Evolutionary conservation across 1,140 invertebrate species (phyloP), one percentile per base, ranked within the genome.

Genomic region (Lethrus apterus): DNA sequence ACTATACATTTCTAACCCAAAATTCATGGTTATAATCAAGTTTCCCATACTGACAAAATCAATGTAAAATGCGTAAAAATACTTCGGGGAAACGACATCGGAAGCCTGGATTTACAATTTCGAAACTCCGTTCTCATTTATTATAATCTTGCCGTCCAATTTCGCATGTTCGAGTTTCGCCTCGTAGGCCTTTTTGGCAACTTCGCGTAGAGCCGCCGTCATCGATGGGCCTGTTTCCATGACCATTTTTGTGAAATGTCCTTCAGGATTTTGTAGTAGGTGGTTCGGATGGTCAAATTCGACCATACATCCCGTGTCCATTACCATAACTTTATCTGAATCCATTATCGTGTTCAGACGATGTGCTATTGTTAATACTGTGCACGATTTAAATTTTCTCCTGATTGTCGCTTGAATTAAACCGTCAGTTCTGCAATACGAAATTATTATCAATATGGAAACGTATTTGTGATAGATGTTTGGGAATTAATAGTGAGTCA

Each of bases 311-410:
- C 84, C 83, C 36, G 73, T 70, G 50, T 85, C 78, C 70, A 86
- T 73, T 0, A 84, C 80, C 55, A 88, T 57, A 35, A 87, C 76
- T 38, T 78, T 75, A 66, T 83, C 78, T 35, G 72, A 79, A 55
- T 89, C 83, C 72, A 88, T 81, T 14, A 89, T 78, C 0, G 84
- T 89, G 46, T 86, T 77, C 4, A 89, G 65, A n/a, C 86, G 72
- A 70, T 90, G 87, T 2, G 86, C 86, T 35, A 90, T 88, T 0
- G 87, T 90, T n/a, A 89, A 59, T 0, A 89, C 83, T 0, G 86
- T 89, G 56, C 84, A 88, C 1, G 76, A 63, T 1, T 64, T 65
- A 56, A 88, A 88, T 50, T 83, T 82, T 0, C 64, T 66, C 20
- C 81, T 68, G 24, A 88, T 86, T 0, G 84, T 82, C 34, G 68